Base-by-base conservation (phyloP, 2,797 vertebrate species). In the Diceros bicornis region DNA sequence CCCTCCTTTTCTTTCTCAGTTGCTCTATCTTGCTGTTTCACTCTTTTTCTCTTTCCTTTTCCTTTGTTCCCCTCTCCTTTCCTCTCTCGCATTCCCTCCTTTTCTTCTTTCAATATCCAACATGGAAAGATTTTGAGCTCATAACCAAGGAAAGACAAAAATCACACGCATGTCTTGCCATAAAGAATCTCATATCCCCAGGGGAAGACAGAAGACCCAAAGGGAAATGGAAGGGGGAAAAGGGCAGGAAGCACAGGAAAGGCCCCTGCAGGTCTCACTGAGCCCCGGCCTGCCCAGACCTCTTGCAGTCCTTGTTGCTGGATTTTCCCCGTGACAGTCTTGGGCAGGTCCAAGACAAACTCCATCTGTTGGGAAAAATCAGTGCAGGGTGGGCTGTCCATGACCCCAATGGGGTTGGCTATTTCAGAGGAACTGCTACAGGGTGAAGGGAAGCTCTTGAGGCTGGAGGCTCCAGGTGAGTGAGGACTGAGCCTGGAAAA, bases 331-430 rank as follows among this genome's bases (percentile, higher is more conserved):
- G 47, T 81, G 74, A 50, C 0, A 2, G 74, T 97, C 55, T 97
- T 97, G 32, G 95, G 97, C 7, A 98, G 74, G 34, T 93, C 83
- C 37, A 13, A 83, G 41, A 97, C 94, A 83, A 97, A 98, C 47
- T 97, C 96, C 23, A 96, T 16, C 96, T 97, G 89, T 93, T 52
- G 64, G 21, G 52, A 93, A 66, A 91, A 68, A 79, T 61, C 0
- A 23, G n/a, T 84, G 8, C 57, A 86, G 25, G 2, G 7, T 34
- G 50, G 72, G 32, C 41, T 6, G 68, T 79, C 32, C 9, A 29
- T 94, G 69, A 74, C 44, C 23, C 77, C 34, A 41, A 18, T 68
- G 27, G 10, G 34, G 52, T 2, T 90, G 34, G 4, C 34, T 18
- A 74, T 81, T 72, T 55, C 68, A 71, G 29, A 69, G 37, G 47